Evolutionary conservation across 2,888 invertebrate genomes (phyloP), one percentile per base, ranked within the genome.

Genomic region (Atethmia centrago): DNA sequence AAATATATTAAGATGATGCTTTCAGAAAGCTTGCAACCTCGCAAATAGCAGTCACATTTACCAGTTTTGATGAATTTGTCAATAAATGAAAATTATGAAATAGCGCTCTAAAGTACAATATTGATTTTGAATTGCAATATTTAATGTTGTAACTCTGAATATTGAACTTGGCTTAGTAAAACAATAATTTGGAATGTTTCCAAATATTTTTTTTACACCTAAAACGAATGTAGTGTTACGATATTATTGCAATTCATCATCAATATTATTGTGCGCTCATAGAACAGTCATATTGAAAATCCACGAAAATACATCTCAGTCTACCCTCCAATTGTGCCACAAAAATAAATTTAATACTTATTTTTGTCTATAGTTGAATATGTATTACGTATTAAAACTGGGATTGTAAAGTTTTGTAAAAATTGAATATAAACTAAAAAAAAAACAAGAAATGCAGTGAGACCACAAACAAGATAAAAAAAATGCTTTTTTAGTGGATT

Each of bases 281-380:
- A 5, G 53, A 40, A 51, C 19, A 47, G 14, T 28, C 0, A 31
- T 53, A 14, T 64, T 49, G 9, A 25, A 49, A 28, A 56, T 51
- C 5, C 9, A 31, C 4, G 0, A 65, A 42, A 36, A 55, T n/a
- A 58, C 7, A 69, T 83, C 80, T 87, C 74, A 68, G 75, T 16
- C 80, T 85, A 77, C 80, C 71, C 79, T 49, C 65, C 16, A 21
- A 49, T 28, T 53, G 55, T 65, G 21, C 58, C 63, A 65, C 63
- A 56, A 51, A 71, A 49, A 67, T 74, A 40, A 49, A 76, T 71
- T 80, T 61, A 47, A 72, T 61, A 58, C 55, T 66, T 76, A 45
- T 74, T 71, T 69, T 61, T 67, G 59, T 85, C 83, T 77, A 79
- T 82, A 82, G 80, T 87, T 83, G 74, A 80, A 78, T 67, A 64